A percentile compares a stretch with the other conserved stretches of the same genome.
phyloP scores from a whole-genome alignment of 1,140 invertebrate species.

The Cotesia chilonis region DNA sequence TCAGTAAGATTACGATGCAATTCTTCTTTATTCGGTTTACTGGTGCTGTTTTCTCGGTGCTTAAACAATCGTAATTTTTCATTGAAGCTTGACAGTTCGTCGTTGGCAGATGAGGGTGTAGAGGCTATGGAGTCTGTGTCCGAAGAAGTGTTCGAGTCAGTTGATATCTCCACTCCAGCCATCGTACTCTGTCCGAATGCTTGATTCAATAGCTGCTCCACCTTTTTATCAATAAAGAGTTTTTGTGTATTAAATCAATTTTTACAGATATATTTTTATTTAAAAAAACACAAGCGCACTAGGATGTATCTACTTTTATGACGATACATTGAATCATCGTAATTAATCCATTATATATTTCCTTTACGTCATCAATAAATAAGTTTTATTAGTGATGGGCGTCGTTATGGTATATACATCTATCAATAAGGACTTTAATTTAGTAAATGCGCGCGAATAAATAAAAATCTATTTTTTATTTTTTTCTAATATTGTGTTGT shows the following conservation, averaged over 20 bases:
- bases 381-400: background rate
- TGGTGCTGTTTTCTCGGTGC: constrained; percentile 30
- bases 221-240: constrained; percentile 27
- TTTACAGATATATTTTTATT: background rate
- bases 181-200: constrained; percentile 40
- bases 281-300: background rate
- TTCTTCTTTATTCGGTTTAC: constrained; percentile 48
- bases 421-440: background rate
- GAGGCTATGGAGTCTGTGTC: constrained; percentile 52
- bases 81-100: constrained; percentile 34
- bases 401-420: background rate
- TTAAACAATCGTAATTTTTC: constrained; percentile 39
- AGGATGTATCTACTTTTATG: background rate
- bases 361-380: background rate
- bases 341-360: constrained; percentile 1
- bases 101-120: constrained; percentile 38
- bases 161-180: constrained; percentile 35
- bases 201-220: constrained; percentile 41
- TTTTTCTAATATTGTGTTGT: too few species aligned
- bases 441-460: too few species aligned
- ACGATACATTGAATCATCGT: constrained; percentile 4
- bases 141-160: constrained; percentile 45
- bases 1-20: constrained; percentile 67
- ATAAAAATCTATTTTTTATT: background rate
- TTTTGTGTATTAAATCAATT: background rate